Base-by-base conservation (phyloP, 92 coral and sea anemone genomes). In the Porites divaricata region DNA sequence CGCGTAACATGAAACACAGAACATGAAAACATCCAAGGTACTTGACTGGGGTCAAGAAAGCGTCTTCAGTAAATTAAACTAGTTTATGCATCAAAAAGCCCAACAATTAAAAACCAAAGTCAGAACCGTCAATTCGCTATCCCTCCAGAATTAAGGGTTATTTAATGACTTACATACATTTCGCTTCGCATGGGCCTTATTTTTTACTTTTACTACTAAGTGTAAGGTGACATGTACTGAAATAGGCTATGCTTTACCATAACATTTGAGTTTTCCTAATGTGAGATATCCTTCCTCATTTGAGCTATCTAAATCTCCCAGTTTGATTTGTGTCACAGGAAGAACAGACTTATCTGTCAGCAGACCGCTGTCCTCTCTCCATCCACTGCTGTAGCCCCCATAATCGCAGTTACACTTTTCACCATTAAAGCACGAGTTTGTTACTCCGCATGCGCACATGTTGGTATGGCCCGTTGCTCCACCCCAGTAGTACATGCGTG, bases 401-500 rank as follows among this genome's bases (percentile, higher is more conserved):
- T 61, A 61, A n/a, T 78, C 17, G 41, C 96, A 93, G 51, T 93
- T 93, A 2, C 96, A 93, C 22, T 65, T 70, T 13, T 72, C 57
- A 10, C 86, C 89, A 53, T 78, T 79, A n/a, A 24, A 69, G 68
- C 96, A 93, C 8, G 90, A 72, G 85, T 90, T 86, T 63, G 88
- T 89, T 88, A 85, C 90, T 67, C 95, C 95, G 75, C 95, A 92
- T 66, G 95, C 93, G 67, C 95, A 92, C 81, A 85, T 89, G 35
- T 86, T 78, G 62, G 85, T 86, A 35, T 83, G 75, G 0, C 87
- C 90, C 1, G 88, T 83, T 3, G 91, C 95, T 49, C 95, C 95
- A 13, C 95, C 95, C 95, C 95, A 92, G 88, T 92, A 92, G 45
- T 75, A 62, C 92, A 85, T 90, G 65, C 71, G 59, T 22, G 79